Percentiles rank a stretch among this genome's conserved stretches.
Evolutionary conservation across 2,113 vertebrate genomes (phyloP).

Genomic region (Numenius arquata): DNA sequence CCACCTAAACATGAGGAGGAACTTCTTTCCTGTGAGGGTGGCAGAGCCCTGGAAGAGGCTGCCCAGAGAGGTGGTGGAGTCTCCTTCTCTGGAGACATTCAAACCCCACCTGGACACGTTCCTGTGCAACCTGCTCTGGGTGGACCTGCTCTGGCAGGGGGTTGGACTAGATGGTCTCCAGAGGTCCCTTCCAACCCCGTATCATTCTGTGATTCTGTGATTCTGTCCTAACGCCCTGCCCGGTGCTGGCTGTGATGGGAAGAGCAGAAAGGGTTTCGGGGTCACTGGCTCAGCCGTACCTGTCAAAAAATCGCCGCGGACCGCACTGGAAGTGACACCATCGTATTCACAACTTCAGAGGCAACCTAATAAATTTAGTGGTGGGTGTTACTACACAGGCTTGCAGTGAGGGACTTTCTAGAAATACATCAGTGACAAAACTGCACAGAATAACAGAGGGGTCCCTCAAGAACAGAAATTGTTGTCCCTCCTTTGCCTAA

Average conservation of each 20-base stretch:
- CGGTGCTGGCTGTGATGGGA: not conserved
- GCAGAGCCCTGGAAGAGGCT: no score
- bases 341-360: not conserved
- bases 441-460: not conserved
- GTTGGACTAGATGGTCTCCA: no score
- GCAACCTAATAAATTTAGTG: not conserved
- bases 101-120: no score
- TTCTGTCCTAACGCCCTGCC: rapidly evolving
- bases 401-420: not conserved
- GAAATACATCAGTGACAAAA: not conserved
- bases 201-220: no score
- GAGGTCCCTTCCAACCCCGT: no score
- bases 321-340: not conserved
- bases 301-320: rapidly evolving
- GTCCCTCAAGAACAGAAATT: not conserved
- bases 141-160: no score
- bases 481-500: not conserved
- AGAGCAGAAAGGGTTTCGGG: not conserved
- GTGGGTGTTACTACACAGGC: not conserved
- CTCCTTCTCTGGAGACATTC: no score
- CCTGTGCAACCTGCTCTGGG: no score
- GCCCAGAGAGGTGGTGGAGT: no score
- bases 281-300: not conserved
- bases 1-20: no score
- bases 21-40: no score